These are phyloP conservation scores for Keiferia lycopersicella DNA, from an alignment of 2,888 invertebrate genomes.

Conservation along the genomic window DNA sequence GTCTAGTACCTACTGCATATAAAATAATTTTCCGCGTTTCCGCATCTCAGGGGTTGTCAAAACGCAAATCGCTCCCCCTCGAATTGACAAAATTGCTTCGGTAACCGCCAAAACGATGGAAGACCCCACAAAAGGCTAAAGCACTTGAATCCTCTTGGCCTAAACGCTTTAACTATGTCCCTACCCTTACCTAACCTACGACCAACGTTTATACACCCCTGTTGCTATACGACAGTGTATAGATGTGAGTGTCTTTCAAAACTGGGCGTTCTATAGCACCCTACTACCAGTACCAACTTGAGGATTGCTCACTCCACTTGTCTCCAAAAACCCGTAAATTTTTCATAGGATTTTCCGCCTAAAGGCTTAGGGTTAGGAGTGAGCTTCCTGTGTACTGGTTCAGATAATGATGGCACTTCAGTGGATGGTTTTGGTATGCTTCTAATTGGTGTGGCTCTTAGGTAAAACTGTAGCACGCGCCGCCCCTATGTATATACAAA, in stretches of 20 bases:
- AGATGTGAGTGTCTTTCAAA: neutral
- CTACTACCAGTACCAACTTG: conserved; percentile 42
- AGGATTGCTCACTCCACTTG: conserved; percentile 80
- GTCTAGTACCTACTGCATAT: conserved; percentile 27
- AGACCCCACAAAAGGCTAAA: conserved; percentile 75
- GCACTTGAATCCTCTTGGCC: conserved; percentile 71
- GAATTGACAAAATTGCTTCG: conserved; percentile 76
- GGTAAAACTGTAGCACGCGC: conserved; percentile 78
- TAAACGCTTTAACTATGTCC: conserved; percentile 81
- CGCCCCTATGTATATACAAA: conserved; percentile 58
- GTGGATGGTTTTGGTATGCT: conserved; percentile 74
- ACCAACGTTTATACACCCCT: neutral
- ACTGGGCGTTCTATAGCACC: neutral
- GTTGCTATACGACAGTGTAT: conserved; percentile 34
- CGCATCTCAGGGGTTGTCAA: conserved; percentile 58
- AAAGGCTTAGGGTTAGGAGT: conserved; percentile 55
- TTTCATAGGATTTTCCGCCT: conserved; percentile 65
- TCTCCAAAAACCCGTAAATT: conserved; percentile 76
- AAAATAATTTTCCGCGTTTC: conserved; percentile 50
- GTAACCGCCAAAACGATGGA: conserved; percentile 73
- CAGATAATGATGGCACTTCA: conserved; percentile 81
- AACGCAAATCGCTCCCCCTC: conserved; percentile 63
- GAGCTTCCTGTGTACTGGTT: conserved; percentile 52
- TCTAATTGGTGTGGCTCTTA: conserved; percentile 77
- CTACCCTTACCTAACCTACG: conserved; percentile 51